phyloP scores from a whole-genome alignment of 2,888 invertebrate species.

The Leptopilina myrica region DNA sequence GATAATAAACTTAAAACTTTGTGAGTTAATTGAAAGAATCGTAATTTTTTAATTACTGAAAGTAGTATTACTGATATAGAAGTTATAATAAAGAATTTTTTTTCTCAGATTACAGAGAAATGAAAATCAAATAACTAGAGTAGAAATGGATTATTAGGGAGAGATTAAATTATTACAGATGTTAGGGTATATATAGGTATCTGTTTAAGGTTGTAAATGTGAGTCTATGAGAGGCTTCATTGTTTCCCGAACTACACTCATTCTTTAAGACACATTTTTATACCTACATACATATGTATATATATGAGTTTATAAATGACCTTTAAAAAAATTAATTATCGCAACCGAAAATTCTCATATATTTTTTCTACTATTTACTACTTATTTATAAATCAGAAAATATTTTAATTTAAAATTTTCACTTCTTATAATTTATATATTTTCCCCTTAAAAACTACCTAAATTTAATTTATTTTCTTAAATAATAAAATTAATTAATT shows the following conservation, averaged over 20 bases:
- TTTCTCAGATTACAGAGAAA: not conserved
- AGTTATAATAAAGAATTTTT: too few species aligned
- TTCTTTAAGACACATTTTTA: constrained; percentile 1
- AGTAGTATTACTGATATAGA: too few species aligned
- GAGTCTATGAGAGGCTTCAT: constrained; percentile 24
- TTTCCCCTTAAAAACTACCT: too few species aligned
- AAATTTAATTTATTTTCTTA: too few species aligned
- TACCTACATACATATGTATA: not conserved
- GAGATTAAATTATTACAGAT: constrained; percentile 16
- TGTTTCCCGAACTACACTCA: not conserved
- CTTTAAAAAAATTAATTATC: constrained; percentile 3
- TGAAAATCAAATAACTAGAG: not conserved
- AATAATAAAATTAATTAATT: too few species aligned
- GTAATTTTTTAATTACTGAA: too few species aligned
- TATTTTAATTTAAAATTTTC: too few species aligned
- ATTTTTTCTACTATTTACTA: not conserved
- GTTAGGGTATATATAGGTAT: not conserved
- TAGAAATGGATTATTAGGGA: constrained; percentile 16
- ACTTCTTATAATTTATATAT: too few species aligned
- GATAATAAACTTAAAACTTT: too few species aligned
- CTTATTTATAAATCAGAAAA: too few species aligned
- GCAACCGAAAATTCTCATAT: not conserved
- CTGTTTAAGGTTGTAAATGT: not conserved
- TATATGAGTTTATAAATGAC: not conserved
- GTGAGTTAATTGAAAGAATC: too few species aligned